phyloP scores from a whole-genome alignment of 2,888 invertebrate genomes.

The Neoitamus cyanurus region DNA sequence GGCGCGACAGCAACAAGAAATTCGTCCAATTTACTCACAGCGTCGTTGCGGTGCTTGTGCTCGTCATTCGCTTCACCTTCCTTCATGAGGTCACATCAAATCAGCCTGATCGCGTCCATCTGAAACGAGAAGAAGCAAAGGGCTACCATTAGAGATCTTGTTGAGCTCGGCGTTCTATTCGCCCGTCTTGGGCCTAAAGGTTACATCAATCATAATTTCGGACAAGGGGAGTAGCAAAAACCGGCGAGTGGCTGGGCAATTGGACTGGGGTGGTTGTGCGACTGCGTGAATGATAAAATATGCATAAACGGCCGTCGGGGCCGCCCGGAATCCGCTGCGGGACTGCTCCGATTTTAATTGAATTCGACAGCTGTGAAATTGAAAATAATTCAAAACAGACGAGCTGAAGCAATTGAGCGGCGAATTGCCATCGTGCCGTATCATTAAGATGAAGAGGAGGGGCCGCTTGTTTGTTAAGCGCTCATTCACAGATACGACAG shows the following conservation, averaged over 20 bases:
- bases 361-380: constrained; percentile 34
- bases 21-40: constrained; percentile 18
- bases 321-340: neutral
- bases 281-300: neutral
- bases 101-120: constrained; percentile 46
- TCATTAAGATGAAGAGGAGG: neutral
- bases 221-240: constrained; percentile 1
- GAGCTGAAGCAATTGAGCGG: neutral
- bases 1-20: constrained; percentile 5
- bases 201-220: constrained; percentile 26
- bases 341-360: neutral
- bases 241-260: neutral
- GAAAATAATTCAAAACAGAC: constrained; percentile 19
- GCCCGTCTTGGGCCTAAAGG: neutral
- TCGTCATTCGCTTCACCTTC: constrained; percentile 21
- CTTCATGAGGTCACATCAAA: constrained; percentile 46
- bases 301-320: neutral
- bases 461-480: neutral
- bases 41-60: neutral
- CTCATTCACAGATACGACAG: neutral
- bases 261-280: neutral
- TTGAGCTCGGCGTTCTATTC: neutral
- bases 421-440: neutral
- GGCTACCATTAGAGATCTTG: constrained; percentile 4
- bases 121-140: constrained; percentile 44